Percentiles rank a stretch among this genome's conserved stretches.
These are phyloP conservation scores for Thryonomys swinderianus DNA, from an alignment of 2,113 vertebrate genomes.

Conservation along the genomic window DNA sequence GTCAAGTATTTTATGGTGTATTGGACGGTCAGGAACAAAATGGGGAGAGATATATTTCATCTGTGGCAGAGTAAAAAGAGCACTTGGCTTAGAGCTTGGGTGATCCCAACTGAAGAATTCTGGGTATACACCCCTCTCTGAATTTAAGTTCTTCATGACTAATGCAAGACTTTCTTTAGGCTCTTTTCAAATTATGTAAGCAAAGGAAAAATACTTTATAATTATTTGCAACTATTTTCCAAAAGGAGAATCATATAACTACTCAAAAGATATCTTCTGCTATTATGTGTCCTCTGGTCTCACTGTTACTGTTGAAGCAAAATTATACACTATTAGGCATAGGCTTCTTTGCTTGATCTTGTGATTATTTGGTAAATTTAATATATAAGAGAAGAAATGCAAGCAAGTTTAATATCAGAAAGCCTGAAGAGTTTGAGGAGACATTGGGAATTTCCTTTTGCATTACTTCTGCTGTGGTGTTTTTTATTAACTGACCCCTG, in stretches of 20 bases:
- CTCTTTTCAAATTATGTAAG: neutral
- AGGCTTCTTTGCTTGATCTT: neutral
- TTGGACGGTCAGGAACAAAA: slow-evolving; percentile 2
- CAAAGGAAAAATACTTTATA: neutral
- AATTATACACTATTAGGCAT: neutral
- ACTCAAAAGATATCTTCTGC: neutral
- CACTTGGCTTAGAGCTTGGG: neutral
- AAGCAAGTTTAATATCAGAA: neutral
- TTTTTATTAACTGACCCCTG: slow-evolving; percentile 31
- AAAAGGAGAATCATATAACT: neutral
- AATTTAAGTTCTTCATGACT: neutral
- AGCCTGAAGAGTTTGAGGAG: neutral
- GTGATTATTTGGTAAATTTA: slow-evolving; percentile 5
- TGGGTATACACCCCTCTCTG: neutral
- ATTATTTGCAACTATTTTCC: neutral
- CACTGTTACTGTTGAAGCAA: neutral
- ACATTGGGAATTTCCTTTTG: neutral
- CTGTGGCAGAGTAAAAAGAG: neutral
- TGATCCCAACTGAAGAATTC: neutral
- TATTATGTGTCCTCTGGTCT: neutral
- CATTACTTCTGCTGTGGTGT: neutral
- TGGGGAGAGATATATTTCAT: neutral
- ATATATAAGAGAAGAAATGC: neutral
- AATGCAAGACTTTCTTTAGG: neutral
- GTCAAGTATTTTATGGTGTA: neutral